A percentile compares a stretch with the other conserved stretches of the same genome.
Conservation (phyloP, 2,113 vertebrate species). For the Phyllopteryx taeniolatus region DNA sequence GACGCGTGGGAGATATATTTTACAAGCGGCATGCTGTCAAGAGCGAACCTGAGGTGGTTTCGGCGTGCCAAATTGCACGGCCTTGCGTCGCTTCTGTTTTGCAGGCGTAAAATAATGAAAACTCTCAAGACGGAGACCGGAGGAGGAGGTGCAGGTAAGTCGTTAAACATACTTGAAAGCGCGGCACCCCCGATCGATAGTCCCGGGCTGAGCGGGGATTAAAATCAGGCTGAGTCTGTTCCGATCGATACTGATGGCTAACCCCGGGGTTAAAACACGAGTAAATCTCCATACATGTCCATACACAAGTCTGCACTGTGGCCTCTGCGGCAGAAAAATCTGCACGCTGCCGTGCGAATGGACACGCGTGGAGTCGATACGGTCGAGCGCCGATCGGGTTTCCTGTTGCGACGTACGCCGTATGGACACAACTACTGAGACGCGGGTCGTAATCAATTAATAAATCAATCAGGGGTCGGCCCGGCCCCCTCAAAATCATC, state of each 20-base stretch:
- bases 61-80: background rate
- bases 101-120: conserved; percentile 42
- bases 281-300: conserved; percentile 74
- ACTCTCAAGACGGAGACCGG: conserved; percentile 20
- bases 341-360: conserved; percentile 63
- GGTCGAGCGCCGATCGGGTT: conserved; percentile 31
- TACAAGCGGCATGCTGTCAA: conserved; percentile 17
- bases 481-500: background rate
- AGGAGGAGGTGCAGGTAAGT: conserved; percentile 52
- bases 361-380: conserved; percentile 58
- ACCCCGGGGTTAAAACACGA: conserved; percentile 70
- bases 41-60: background rate
- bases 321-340: conserved; percentile 64
- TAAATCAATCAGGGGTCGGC: background rate
- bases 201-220: conserved; percentile 69
- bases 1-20: conserved; percentile 53
- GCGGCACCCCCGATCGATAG: conserved; percentile 66
- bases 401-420: conserved; percentile 28
- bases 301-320: conserved; percentile 59
- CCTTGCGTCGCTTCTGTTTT: conserved; percentile 43
- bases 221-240: conserved; percentile 74
- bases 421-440: background rate
- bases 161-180: conserved; percentile 74
- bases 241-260: conserved; percentile 74
- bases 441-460: background rate